Evolutionary conservation across 2,113 vertebrate species (phyloP), one percentile per base, ranked within the genome.

Genomic region (Saccopteryx bilineata): DNA sequence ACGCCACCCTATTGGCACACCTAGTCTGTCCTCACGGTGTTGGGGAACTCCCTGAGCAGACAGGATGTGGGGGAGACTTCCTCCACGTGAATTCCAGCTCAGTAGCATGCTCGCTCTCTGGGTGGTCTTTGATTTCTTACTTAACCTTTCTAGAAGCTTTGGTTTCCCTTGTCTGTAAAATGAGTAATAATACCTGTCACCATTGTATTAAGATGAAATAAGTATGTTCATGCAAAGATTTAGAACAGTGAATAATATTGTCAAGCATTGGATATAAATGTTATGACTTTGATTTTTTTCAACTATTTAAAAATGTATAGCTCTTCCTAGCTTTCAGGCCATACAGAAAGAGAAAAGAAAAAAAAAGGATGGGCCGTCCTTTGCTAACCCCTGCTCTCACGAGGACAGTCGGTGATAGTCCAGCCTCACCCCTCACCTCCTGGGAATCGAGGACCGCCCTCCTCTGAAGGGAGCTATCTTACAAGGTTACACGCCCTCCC

Each of bases 351-450:
- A 39, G 39, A 39, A 39, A 39, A 39, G 39, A 39, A 39, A 39
- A 39, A 39, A 63, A 61, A 0, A 1, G n/a, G 33, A 6, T 4
- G 19, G 18, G 3, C 54, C 10, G 14, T 66, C 5, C 3, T 26
- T 75, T 65, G 12, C n/a, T 65, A 60, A 48, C 26, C 3, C 7
- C 31, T 68, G 3, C 4, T n/a, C 26, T 17, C 2, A 72, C 18
- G 17, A 48, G 12, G 4, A 50, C 19, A 63, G 2, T 19, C 1
- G n/a, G 2, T 39, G 2, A 2, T 19, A 11, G 9, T 72, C 18
- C 5, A 31, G 33, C 9, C 26, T 17, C 4, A 28, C 48, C 1
- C 19, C 10, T 61, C n/a, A 7, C 9, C 4, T 82, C 19, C 2
- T 39, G 8, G 33, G 56, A 82, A 86, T 24, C 12, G 21, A 61